Evolutionary conservation across 2,797 vertebrate species (phyloP), one percentile per base, ranked within the genome.

Genomic region (Falco biarmicus): DNA sequence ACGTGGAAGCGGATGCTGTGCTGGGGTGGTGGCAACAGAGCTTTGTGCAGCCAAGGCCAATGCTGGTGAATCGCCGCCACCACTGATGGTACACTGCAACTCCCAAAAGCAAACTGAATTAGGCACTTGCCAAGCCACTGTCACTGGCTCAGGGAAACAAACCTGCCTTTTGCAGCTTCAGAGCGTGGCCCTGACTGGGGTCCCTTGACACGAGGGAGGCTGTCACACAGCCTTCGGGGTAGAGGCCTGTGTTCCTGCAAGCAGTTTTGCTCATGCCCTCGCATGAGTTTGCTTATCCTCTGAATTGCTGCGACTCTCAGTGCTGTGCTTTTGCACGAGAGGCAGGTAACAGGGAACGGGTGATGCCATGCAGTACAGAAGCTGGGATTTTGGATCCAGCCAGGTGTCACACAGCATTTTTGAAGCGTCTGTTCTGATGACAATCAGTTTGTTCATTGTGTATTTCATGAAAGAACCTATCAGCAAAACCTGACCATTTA

Each of bases 181-280:
- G 4, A 32, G 41, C 0, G 0, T 8, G 56, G 84, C 51, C 41
- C 26, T 50, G 39, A 4, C 15, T 41, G 1, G 0, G 48, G 31
- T 50, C 45, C 39, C 39, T 39, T 41, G 82, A 5, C 7, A 17
- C 0, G 1, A 47, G 54, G 66, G 65, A 41, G 34, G 57, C 60
- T 37, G 39, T 24, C 21, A 11, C 6, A 15, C 50, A 59, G 54
- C 59, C 54, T 63, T 41, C 20, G 28, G 64, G 45, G 14, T 0
- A 26, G 31, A 39, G 29, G 7, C 16, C 84, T 13, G 39, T 26
- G 6, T 9, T 73, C 20, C 53, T 48, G 41, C 28, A 5, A 77
- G 78, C 25, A 80, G 80, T 56, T 57, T n/a, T 69, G 57, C 51
- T 86, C 8, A 1, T 47, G 37, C 11, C 60, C 48, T 19, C 2